Base-by-base conservation (phyloP, 1,140 invertebrate species). In the Rhagoletis zephyria region DNA sequence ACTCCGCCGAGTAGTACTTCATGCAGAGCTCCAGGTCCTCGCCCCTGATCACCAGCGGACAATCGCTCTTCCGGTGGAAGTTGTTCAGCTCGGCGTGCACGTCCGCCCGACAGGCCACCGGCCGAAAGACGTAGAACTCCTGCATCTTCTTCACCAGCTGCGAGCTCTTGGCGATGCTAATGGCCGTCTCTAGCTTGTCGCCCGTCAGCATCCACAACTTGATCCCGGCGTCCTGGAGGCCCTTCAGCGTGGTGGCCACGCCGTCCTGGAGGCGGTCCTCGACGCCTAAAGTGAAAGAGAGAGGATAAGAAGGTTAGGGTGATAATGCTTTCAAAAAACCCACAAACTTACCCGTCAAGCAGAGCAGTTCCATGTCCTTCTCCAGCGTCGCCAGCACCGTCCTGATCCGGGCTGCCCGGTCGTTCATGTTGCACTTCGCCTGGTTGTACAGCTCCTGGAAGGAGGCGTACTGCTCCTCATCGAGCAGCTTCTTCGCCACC, bases 181-280 rank as follows among this genome's bases (percentile, higher is more conserved):
- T 97, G 14, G 99, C 99, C 1, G 99, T 99, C 94, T 99, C 99
- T 85, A 99, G 92, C 94, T 99, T 99, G 93, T 99, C 99, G 64
- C 99, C 99, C 0, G 99, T 99, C 88, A 99, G 94, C 99, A 99
- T 99, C 99, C 99, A 99, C 67, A 99, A 97, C 95, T 98, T 99
- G 85, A 99, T 98, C 59, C 98, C 98, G 88, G 99, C 99, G 94
- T 98, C 98, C 89, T 97, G 95, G 40, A 99, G 93, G 86, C 98
- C 94, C 93, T 99, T 98, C 3, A 99, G 94, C 0, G 98, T 99
- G 48, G 96, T 96, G 60, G 98, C 95, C 0, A 99, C 99, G 93
- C 97, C 95, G 87, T 97, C 97, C 90, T 98, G 97, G 6, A 98
- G 93, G 88, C 97, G 96, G 93, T 98, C 97, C 93, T 98, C 98